A percentile compares a stretch with the other conserved stretches of the same genome.
These are phyloP conservation scores for Stegana nigrithorax DNA, from an alignment of 2,888 invertebrate species.

Conservation along the genomic window DNA sequence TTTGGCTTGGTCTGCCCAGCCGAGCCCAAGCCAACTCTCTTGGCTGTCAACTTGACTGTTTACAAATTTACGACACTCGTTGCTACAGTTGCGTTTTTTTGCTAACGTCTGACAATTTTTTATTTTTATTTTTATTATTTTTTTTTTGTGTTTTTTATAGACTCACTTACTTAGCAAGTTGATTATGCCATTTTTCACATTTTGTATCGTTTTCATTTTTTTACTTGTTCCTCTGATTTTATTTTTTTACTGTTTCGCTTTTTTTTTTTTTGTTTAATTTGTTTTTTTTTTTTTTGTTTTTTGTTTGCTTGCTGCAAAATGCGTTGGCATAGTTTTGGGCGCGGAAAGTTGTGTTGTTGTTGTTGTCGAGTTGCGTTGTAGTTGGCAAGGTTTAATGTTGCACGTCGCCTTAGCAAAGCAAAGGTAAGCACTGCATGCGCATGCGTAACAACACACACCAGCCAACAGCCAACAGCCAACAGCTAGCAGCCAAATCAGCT, in stretches of 20 bases:
- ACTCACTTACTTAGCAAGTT: neutral
- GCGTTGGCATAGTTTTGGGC: conserved; percentile 31
- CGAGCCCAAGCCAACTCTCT: too few species aligned
- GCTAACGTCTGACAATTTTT: too few species aligned
- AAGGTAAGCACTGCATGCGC: too few species aligned
- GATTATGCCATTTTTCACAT: conserved; percentile 14
- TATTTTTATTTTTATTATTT: too few species aligned
- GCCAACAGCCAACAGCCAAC: too few species aligned
- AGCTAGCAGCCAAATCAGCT: neutral
- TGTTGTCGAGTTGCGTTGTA: conserved; percentile 20
- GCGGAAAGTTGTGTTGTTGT: conserved; percentile 41
- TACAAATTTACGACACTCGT: neutral
- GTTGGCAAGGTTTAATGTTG: neutral
- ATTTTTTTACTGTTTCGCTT: neutral
- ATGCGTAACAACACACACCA: conserved; percentile 1
- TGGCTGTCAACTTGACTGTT: too few species aligned
- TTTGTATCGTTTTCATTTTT: neutral
- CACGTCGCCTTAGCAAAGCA: too few species aligned
- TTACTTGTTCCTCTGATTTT: neutral
- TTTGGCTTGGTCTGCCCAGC: too few species aligned
- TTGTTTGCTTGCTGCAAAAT: neutral
- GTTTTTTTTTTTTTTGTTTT: conserved; percentile 16
- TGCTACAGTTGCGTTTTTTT: neutral
- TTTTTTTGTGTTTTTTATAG: too few species aligned
- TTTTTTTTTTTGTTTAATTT: conserved; percentile 14